Evolutionary conservation across 2,113 vertebrate genomes (phyloP).

Genomic region (Tyrannus savana): DNA sequence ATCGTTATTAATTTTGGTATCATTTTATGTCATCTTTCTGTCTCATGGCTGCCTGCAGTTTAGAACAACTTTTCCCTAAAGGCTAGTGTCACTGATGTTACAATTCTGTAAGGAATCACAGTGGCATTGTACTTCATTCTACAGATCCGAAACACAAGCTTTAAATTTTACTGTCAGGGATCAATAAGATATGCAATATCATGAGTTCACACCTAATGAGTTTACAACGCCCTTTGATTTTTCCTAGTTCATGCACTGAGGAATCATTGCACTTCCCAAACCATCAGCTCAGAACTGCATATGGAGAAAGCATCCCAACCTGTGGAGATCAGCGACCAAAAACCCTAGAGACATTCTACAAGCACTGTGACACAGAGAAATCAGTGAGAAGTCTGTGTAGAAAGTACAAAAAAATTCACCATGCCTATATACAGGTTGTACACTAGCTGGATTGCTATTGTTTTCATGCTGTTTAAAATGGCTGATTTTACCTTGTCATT

Average conservation of each 20-base stretch:
- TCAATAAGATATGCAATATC: background rate
- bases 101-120: background rate
- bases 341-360: background rate
- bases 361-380: background rate
- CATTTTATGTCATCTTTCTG: background rate
- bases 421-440: background rate
- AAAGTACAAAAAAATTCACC: background rate
- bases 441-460: background rate
- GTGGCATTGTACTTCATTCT: background rate
- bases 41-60: background rate
- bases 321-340: background rate
- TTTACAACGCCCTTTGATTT: background rate
- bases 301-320: background rate
- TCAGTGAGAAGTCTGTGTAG: background rate
- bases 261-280: background rate
- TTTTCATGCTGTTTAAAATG: background rate
- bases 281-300: background rate
- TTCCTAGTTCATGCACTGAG: background rate
- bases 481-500: background rate
- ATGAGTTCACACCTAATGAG: background rate
- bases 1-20: background rate
- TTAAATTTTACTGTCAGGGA: background rate
- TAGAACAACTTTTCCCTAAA: background rate
- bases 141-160: background rate
- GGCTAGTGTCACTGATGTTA: background rate